Conservation (phyloP, 2,888 invertebrate genomes). For the Tetropium fuscum region DNA sequence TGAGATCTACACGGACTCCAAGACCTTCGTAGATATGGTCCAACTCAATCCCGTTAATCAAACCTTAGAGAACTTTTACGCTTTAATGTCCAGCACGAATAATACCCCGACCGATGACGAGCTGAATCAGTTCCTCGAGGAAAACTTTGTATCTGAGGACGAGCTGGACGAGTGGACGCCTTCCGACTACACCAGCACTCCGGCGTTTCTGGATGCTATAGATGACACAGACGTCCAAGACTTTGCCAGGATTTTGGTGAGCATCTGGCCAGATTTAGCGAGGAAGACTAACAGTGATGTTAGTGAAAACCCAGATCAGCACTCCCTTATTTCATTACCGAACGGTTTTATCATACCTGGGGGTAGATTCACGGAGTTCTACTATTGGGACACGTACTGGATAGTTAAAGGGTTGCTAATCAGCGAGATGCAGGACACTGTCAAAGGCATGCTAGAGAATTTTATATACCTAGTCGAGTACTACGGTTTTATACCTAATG, state of each 20-base stretch:
- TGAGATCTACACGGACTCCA: slow-evolving; percentile 78
- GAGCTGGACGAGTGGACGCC: slow-evolving; percentile 74
- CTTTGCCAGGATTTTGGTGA: slow-evolving; percentile 73
- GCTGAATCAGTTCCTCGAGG: not conserved
- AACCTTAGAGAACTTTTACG: not conserved
- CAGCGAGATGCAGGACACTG: slow-evolving; percentile 81
- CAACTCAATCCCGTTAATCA: slow-evolving; percentile 5
- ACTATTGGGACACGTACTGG: slow-evolving; percentile 94
- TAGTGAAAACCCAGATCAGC: slow-evolving; percentile 64
- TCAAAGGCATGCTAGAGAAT: slow-evolving; percentile 81
- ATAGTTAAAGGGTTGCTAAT: slow-evolving; percentile 83
- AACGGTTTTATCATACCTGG: slow-evolving; percentile 78
- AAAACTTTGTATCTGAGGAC: slow-evolving; percentile 60
- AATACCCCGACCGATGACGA: not conserved
- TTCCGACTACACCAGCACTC: slow-evolving; percentile 70
- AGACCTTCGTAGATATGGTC: slow-evolving; percentile 80
- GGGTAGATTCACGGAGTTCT: slow-evolving; percentile 79
- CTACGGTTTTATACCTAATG: slow-evolving; percentile 66
- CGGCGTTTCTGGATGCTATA: slow-evolving; percentile 72
- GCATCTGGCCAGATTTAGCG: slow-evolving; percentile 74
- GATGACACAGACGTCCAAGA: slow-evolving; percentile 70
- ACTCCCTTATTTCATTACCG: slow-evolving; percentile 64
- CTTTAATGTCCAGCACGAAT: not conserved
- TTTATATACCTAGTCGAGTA: slow-evolving; percentile 76
- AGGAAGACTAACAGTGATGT: slow-evolving; percentile 72